Percentiles rank a stretch among this genome's conserved stretches.
These are phyloP conservation scores for Charaxes varanes DNA, from an alignment of 1,140 invertebrate species.

Conservation along the genomic window DNA sequence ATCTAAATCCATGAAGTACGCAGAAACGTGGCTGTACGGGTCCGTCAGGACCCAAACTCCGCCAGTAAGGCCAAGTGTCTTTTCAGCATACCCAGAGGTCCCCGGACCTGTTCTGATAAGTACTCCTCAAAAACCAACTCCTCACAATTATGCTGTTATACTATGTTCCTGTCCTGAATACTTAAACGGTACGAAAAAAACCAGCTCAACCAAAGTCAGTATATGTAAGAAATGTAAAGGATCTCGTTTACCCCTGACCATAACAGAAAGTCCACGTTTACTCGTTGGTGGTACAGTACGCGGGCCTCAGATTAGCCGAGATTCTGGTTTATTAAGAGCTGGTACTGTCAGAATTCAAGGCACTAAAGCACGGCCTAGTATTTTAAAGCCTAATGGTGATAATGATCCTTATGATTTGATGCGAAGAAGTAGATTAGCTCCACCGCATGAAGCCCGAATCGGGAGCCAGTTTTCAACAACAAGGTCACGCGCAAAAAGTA, in stretches of 20 bases:
- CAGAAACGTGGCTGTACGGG: conserved; percentile 87
- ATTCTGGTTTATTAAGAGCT: conserved; percentile 66
- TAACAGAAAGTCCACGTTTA: conserved; percentile 68
- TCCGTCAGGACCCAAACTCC: conserved; percentile 79
- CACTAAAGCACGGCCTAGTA: conserved; percentile 76
- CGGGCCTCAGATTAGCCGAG: conserved; percentile 64
- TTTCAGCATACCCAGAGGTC: conserved; percentile 74
- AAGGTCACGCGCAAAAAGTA: conserved; percentile 76
- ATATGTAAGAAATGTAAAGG: conserved; percentile 88
- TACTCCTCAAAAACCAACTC: conserved; percentile 68
- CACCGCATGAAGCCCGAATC: conserved; percentile 74
- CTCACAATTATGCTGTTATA: conserved; percentile 78
- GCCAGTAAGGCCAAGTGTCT: conserved; percentile 66
- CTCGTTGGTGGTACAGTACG: conserved; percentile 75
- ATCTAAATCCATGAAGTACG: conserved; percentile 88
- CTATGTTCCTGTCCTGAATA: conserved; percentile 86
- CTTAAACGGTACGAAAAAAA: conserved; percentile 81
- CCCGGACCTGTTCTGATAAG: conserved; percentile 73
- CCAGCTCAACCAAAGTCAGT: conserved; percentile 79
- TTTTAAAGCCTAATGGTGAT: conserved; percentile 74
- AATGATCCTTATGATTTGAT: conserved; percentile 87
- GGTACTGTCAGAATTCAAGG: conserved; percentile 78
- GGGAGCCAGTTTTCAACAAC: conserved; percentile 71
- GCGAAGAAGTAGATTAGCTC: conserved; percentile 81
- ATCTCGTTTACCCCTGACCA: conserved; percentile 78